Base-by-base conservation (phyloP, 2,113 vertebrate genomes). In the Zosterops japonicus region DNA sequence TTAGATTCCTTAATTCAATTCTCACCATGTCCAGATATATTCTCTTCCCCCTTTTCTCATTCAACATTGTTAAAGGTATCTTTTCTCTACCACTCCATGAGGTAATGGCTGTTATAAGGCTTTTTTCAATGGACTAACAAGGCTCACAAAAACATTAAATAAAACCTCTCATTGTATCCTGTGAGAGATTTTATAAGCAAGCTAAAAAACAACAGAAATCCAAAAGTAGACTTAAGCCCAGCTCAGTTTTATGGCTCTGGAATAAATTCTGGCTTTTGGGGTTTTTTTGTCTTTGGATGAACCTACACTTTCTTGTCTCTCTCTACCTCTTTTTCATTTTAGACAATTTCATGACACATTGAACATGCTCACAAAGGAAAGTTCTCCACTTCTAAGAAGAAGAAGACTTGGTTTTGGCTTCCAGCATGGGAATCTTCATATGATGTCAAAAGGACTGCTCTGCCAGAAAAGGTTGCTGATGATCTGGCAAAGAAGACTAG, bases 1-100 rank as follows among this genome's bases (percentile, higher is more conserved):
- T 92, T 67, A 78, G 42, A 79, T 75, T 93, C 27, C n/a, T 16
- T 65, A 78, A 82, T 87, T 87, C 31, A 87, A 39, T 87, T 90
- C 52, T 60, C 57, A 68, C 24, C 18, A 18, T 79, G 44, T 33
- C 50, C 49, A 55, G 29, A 35, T 46, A 63, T 39, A 79, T 41
- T 82, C 16, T 69, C 13, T 67, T 82, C 71, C 35, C 14, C 12
- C 1, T 85, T 88, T 41, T 56, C 53, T 85, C 24, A 79, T 75
- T 90, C 24, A 50, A 2, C 44, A 28, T 42, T 85, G 82, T 52
- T 56, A 59, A 85, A 46, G 15, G 4, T n/a, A 29, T 49, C 18
- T 50, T 64, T 81, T 83, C 50, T 83, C 35, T 76, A 11, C 16
- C 18, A 24, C 14, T 83, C 27, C 41, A 42, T 14, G 18, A 82